Evolutionary conservation across 2,888 invertebrate species (phyloP).

Genomic region (Temnothorax unifasciatus): DNA sequence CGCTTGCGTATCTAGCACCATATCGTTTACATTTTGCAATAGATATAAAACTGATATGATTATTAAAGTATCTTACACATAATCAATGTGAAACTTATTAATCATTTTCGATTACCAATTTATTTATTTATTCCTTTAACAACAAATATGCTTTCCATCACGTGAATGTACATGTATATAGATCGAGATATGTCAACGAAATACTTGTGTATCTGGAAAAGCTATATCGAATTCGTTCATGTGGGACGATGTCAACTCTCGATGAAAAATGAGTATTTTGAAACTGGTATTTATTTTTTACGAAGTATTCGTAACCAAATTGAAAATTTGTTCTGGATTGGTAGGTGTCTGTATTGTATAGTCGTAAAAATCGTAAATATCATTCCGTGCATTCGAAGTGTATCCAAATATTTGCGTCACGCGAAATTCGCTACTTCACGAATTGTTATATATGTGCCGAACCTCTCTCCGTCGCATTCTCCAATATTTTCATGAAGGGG

Average conservation of each 20-base stretch:
- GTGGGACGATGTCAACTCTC: background rate
- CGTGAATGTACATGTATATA: background rate
- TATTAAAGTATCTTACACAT: background rate
- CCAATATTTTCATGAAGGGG: background rate
- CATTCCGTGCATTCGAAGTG: background rate
- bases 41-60: background rate
- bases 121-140: background rate
- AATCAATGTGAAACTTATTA: background rate
- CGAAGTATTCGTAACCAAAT: background rate
- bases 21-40: slow-evolving; percentile 25
- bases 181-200: background rate
- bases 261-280: background rate
- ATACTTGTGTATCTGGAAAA: background rate
- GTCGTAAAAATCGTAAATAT: background rate
- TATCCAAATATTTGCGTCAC: background rate
- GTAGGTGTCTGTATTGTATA: slow-evolving; percentile 4
- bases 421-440: background rate
- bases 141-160: background rate
- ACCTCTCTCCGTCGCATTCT: background rate
- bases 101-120: slow-evolving; percentile 3
- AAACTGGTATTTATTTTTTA: background rate
- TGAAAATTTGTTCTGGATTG: slow-evolving; percentile 22
- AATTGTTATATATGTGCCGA: background rate
- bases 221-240: background rate
- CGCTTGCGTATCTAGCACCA: slow-evolving; percentile 29